Base-by-base conservation (phyloP, 2,888 invertebrate genomes). In the Scrobipalpa costella region DNA sequence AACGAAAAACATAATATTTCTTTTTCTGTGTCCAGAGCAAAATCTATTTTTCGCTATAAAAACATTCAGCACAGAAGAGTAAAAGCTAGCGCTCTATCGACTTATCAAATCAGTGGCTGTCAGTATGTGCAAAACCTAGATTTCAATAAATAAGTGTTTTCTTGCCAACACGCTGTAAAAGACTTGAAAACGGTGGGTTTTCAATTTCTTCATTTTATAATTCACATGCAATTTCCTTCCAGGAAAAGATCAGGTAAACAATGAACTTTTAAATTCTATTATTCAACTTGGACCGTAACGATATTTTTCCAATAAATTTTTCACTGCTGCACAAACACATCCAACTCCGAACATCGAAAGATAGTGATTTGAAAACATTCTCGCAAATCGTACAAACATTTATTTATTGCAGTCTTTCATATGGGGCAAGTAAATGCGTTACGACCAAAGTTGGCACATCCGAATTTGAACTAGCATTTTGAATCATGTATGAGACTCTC, bases 401-500 rank as follows among this genome's bases (percentile, higher is more conserved):
- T 84, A 87, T 86, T 80, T 85, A 72, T 71, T 78, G 80, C 82
- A 79, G 72, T 75, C 71, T 75, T 73, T 70, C 79, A 82, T 79
- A 79, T 76, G 76, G 74, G 73, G 76, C 80, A 79, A 79, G 80
- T 76, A 74, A 79, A 79, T 84, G 84, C 84, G 84, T 84, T 84
- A 81, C 73, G 71, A 70, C 72, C 70, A 68, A 76, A 79, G 73
- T 76, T 78, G 69, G 69, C 66, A 71, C 78, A 75, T 80, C 76
- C 76, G 83, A 83, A n/a, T 83, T 77, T 80, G 77, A 83, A 81
- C 79, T 80, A 77, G 73, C n/a, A 79, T 75, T 75, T 78, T 88
- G 87, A 87, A 88, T 87, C 86, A 88, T 76, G 86, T 86, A 88
- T 88, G 86, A 86, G 72, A 85, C 79, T 83, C 83, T 79, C 86